Evolutionary conservation across 2,113 vertebrate species (phyloP).

Genomic region (Bos indicus): DNA sequence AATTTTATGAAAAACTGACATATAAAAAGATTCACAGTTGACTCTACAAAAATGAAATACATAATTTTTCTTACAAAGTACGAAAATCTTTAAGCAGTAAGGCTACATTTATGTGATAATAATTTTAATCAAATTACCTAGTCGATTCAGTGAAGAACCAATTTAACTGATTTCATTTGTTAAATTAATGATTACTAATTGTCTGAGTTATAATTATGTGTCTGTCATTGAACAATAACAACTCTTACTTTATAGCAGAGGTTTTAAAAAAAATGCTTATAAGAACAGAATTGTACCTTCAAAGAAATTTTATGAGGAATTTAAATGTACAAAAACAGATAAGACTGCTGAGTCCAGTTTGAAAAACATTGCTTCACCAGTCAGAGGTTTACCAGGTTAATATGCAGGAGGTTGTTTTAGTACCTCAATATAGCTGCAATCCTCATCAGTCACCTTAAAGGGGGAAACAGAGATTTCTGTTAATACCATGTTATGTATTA

Average conservation of each 20-base stretch:
- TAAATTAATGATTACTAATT: conserved; percentile 34
- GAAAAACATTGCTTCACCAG: neutral
- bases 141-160: neutral
- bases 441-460: neutral
- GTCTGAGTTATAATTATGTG: neutral
- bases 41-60: neutral
- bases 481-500: neutral
- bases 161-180: neutral
- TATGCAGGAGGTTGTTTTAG: neutral
- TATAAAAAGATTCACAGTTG: conserved; percentile 24
- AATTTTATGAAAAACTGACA: neutral
- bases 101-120: neutral
- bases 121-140: conserved; percentile 10
- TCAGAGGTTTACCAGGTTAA: neutral
- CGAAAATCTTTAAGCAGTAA: neutral
- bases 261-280: neutral
- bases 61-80: neutral
- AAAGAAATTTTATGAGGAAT: neutral
- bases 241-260: neutral
- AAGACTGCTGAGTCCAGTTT: neutral
- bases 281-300: neutral
- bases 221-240: neutral
- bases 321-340: neutral
- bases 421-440: neutral
- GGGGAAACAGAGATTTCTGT: neutral